A percentile compares a stretch with the other conserved stretches of the same genome.
Evolutionary conservation across 2,797 vertebrate genomes (phyloP).

Genomic region (Pseudochirops cupreus): DNA sequence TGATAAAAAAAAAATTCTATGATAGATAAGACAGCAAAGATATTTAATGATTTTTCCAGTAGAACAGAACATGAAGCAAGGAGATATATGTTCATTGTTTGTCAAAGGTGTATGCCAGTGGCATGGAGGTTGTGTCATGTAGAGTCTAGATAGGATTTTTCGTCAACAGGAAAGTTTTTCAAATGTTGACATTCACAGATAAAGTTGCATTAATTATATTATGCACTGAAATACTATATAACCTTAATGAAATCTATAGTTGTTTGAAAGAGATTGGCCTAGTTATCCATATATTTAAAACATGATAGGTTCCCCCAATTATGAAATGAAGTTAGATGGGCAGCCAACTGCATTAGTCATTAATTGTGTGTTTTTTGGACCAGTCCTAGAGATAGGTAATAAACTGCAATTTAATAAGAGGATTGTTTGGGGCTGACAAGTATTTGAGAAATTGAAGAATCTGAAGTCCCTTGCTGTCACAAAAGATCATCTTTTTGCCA

Average conservation of each 20-base stretch:
- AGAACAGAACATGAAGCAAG: not conserved
- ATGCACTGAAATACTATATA: not conserved
- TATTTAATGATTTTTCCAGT: not conserved
- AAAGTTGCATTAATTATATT: not conserved
- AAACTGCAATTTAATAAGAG: no score
- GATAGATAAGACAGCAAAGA: not conserved
- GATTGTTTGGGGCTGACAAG: no score
- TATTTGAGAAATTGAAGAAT: no score
- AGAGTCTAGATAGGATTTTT: not conserved
- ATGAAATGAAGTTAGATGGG: no score
- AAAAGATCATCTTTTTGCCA: no score
- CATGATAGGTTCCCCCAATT: no score
- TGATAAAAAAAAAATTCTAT: not conserved
- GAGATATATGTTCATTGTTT: not conserved
- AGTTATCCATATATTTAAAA: not conserved
- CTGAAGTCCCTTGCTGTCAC: no score
- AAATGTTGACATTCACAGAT: not conserved
- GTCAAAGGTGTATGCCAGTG: not conserved
- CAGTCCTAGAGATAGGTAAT: no score
- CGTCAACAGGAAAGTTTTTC: not conserved
- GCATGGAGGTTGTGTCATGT: not conserved
- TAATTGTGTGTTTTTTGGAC: no score
- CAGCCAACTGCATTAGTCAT: no score
- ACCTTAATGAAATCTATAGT: not conserved
- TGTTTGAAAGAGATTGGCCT: not conserved